Base-by-base conservation (phyloP, 2,797 vertebrate species). In the Pterois miles region DNA sequence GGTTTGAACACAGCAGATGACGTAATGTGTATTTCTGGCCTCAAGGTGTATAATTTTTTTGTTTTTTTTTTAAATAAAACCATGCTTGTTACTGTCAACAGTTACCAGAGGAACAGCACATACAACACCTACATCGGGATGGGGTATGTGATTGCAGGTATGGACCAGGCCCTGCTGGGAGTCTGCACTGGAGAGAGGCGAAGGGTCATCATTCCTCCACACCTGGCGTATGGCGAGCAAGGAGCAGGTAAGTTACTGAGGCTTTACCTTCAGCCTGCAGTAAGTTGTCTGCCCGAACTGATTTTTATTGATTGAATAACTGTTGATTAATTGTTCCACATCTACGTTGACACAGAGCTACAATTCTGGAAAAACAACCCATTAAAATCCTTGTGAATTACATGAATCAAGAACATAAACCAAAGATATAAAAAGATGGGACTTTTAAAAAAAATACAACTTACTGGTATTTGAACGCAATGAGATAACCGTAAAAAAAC, bases 81-180 rank as follows among this genome's bases (percentile, higher is more conserved):
- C 13, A 33, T 40, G 16, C 14, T 25, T 65, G 60, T 64, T 78
- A 1, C 4, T 68, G 71, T 65, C 88, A 10, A 12, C 85, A 99
- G 98, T 84, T 99, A 99, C 88, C 96, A 96, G 84, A 96, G 96
- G 71, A 98, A 99, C 91, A 92, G 90, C 71, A 99, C 98, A 2
- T 99, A 99, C 89, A 96, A 99, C 93, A 99, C 98, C 54, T 99
- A 99, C 86, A 96, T 99, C 2, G 98, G 98, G 78, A 96, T 97
- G 96, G 98, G 98, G 3, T 99, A 97, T 67, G 94, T 99, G 90
- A 99, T 99, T 70, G 74, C 95, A 0, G 98, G 98, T 25, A 98
- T 99, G 97, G 98, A 99, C 83, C 96, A 97, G 92, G 98, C 93
- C 18, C 94, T 99, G 82, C 94, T 96, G 68, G 98, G 97, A 0